These are phyloP conservation scores for Thalpophila matura DNA, from an alignment of 2,888 invertebrate species.

Conservation along the genomic window DNA sequence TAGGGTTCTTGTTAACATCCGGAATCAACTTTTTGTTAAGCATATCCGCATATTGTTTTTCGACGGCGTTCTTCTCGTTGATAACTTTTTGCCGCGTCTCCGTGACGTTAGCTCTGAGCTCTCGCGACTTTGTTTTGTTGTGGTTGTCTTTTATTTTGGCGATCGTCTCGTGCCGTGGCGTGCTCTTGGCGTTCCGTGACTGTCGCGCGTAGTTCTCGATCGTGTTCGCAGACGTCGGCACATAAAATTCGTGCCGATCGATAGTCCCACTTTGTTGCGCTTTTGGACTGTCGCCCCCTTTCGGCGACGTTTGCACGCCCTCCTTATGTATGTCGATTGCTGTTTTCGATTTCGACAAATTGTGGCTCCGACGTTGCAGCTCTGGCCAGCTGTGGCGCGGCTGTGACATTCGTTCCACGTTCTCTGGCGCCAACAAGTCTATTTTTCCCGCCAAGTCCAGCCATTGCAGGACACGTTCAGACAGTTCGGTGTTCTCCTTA, in stretches of 20 bases:
- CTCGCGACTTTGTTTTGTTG: slow-evolving; percentile 79
- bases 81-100: slow-evolving; percentile 84
- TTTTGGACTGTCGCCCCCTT: slow-evolving; percentile 76
- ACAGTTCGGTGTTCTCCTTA: slow-evolving; percentile 83
- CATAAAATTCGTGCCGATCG: slow-evolving; percentile 85
- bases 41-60: slow-evolving; percentile 85
- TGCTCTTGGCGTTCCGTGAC: slow-evolving; percentile 85
- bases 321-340: slow-evolving; percentile 79
- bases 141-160: slow-evolving; percentile 73
- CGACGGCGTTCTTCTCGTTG: slow-evolving; percentile 79
- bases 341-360: slow-evolving; percentile 82
- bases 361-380: slow-evolving; percentile 76
- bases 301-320: slow-evolving; percentile 71
- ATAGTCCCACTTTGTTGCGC: slow-evolving; percentile 79
- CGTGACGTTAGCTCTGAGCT: slow-evolving; percentile 74
- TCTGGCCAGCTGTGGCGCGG: slow-evolving; percentile 87
- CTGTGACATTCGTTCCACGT: slow-evolving; percentile 79
- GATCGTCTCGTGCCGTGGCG: slow-evolving; percentile 76
- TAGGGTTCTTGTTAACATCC: slow-evolving; percentile 81
- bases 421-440: slow-evolving; percentile 81
- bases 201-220: slow-evolving; percentile 88
- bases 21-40: slow-evolving; percentile 85
- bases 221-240: slow-evolving; percentile 86
- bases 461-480: slow-evolving; percentile 95
- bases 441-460: slow-evolving; percentile 93